Evolutionary conservation across 2,888 invertebrate species (phyloP), one percentile per base, ranked within the genome.

Genomic region (Podotricha telesiphe): DNA sequence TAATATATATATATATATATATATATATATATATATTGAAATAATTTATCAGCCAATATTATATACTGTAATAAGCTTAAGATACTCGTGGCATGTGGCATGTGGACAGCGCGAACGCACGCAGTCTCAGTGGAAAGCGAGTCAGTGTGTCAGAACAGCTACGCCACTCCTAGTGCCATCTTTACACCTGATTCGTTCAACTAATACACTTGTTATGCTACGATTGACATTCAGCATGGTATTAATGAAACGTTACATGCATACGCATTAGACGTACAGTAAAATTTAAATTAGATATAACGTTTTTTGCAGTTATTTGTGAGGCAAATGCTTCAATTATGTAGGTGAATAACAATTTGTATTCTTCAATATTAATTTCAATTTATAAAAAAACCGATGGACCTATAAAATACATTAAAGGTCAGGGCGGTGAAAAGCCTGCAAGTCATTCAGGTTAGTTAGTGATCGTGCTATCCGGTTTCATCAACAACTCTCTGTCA

Each of bases 121-220:
- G 65, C 73, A 70, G 79, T 74, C 76, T 76, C 71, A 73, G 78
- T 86, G 88, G 92, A 93, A 93, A 93, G 92, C 90, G 88, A 93
- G 93, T 91, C 92, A 93, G 93, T 93, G 83, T 93, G 93, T 92
- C 93, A 91, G 79, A 73, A 70, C 69, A 78, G 78, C 77, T 75
- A 69, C 71, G 74, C 68, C 76, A 73, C 77, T 78, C 76, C 77
- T 77, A 75, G 70, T 75, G 68, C 74, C 73, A 78, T 81, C 81
- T 78, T 78, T 78, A 76, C 82, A 82, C 80, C 79, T 83, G 82
- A 85, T 82, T 80, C 78, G 77, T 77, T 81, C 79, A 73, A 78
- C 77, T 78, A 79, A 76, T 77, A 75, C 75, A 77, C 78, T 75
- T 75, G 69, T 74, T 75, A 69, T 74, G 68, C 68, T 65, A 53